A percentile compares a stretch with the other conserved stretches of the same genome.
Evolutionary conservation across 1,140 invertebrate genomes (phyloP).

Genomic region (Diorhabda carinulata): DNA sequence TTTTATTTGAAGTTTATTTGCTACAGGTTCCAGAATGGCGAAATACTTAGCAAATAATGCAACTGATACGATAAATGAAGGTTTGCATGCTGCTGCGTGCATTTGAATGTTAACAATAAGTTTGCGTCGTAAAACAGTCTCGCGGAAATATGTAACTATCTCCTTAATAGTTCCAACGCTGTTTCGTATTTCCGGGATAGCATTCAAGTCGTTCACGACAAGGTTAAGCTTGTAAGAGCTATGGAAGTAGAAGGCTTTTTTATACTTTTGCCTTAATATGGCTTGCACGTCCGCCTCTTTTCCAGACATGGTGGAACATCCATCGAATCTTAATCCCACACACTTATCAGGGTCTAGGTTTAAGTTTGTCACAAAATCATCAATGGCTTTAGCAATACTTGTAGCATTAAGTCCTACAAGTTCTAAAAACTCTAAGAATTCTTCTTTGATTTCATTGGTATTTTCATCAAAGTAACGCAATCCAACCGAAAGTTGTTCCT

Average conservation of each 20-base stretch:
- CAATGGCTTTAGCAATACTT: slow-evolving; percentile 29
- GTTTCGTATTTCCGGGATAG: too few species aligned
- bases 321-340: slow-evolving; percentile 29
- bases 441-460: slow-evolving; percentile 30
- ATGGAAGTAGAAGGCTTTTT: not conserved
- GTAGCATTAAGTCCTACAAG: slow-evolving; percentile 24
- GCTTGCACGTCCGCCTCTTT: slow-evolving; percentile 33
- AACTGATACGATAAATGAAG: too few species aligned
- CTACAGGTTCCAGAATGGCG: too few species aligned
- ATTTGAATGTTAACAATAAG: too few species aligned
- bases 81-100: too few species aligned
- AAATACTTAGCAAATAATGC: too few species aligned
- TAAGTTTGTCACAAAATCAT: slow-evolving; percentile 23
- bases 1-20: too few species aligned
- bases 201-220: too few species aligned
- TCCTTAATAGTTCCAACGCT: too few species aligned
- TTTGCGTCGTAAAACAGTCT: too few species aligned
- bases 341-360: slow-evolving; percentile 29
- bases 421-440: slow-evolving; percentile 39
- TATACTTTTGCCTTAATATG: slow-evolving; percentile 34
- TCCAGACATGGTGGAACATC: slow-evolving; percentile 32
- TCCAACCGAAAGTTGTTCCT: slow-evolving; percentile 39
- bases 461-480: slow-evolving; percentile 24
- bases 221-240: too few species aligned
- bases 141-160: too few species aligned